These are phyloP conservation scores for Petrophora chlorosata DNA, from an alignment of 2,888 invertebrate genomes.

Conservation along the genomic window DNA sequence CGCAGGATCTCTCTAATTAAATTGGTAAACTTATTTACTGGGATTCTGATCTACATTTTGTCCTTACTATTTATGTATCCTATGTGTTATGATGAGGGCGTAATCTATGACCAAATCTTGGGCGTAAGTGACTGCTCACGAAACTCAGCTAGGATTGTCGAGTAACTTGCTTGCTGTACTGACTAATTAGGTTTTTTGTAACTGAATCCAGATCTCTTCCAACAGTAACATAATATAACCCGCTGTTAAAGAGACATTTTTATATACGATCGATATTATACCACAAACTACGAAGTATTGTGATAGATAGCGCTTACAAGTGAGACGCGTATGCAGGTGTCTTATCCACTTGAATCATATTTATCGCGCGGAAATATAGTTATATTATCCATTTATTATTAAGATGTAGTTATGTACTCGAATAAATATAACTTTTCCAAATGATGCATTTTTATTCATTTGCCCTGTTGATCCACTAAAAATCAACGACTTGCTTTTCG, in stretches of 20 bases:
- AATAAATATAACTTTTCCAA: constrained; percentile 84
- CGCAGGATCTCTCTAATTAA: constrained; percentile 24
- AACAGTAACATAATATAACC: constrained; percentile 47
- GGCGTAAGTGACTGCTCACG: too few relatives aligned
- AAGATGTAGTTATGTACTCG: constrained; percentile 85
- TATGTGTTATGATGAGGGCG: constrained; percentile 3
- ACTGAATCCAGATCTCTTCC: constrained; percentile 53
- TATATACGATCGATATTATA: constrained; percentile 60
- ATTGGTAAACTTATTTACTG: constrained; percentile 13
- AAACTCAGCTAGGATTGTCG: constrained; percentile 27
- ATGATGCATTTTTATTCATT: constrained; percentile 48
- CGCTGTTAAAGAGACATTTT: constrained; percentile 69
- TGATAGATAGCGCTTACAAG: constrained; percentile 74
- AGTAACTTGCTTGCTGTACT: constrained; percentile 27
- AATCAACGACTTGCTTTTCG: too few relatives aligned
- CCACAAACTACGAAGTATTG: constrained; percentile 67
- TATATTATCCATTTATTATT: constrained; percentile 82
- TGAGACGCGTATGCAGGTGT: constrained; percentile 64
- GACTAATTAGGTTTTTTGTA: constrained; percentile 8
- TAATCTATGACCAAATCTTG: too few relatives aligned
- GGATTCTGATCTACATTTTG: not conserved
- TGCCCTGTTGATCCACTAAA: not conserved
- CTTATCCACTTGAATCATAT: constrained; percentile 77
- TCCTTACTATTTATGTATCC: constrained; percentile 1
- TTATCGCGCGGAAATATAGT: constrained; percentile 80